Evolutionary conservation across 2,113 vertebrate species (phyloP).

Genomic region (Fregata magnificens): DNA sequence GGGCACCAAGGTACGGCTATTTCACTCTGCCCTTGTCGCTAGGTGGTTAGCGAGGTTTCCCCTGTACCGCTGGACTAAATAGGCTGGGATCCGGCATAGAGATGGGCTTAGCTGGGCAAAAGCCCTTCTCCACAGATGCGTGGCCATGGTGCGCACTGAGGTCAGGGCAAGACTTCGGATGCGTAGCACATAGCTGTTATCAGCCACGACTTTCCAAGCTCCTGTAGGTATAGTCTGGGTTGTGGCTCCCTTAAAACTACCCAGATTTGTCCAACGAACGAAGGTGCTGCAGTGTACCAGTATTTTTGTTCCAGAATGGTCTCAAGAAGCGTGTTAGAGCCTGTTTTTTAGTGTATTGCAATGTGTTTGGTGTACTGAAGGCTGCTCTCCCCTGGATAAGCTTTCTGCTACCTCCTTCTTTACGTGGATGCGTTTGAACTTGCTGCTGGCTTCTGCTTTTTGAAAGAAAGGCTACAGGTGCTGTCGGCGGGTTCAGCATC

Average conservation of each 20-base stretch:
- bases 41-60: neutral
- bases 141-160: neutral
- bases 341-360: neutral
- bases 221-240: neutral
- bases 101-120: neutral
- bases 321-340: neutral
- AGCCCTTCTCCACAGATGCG: neutral
- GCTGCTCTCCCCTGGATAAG: neutral
- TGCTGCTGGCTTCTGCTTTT: neutral
- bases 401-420: neutral
- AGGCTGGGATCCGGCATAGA: neutral
- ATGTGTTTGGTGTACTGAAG: neutral
- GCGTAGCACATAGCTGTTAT: rapidly evolving
- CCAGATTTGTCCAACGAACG: neutral
- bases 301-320: neutral
- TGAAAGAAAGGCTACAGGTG: neutral
- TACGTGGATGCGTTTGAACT: neutral
- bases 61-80: no score
- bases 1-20: neutral
- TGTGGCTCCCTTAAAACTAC: neutral
- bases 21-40: neutral
- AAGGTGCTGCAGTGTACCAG: rapidly evolving
- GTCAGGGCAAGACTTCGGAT: neutral
- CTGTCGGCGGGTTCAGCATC: neutral
- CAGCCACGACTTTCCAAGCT: neutral